phyloP scores from a whole-genome alignment of 2,888 invertebrate species.

The Pterostichus madidus region DNA sequence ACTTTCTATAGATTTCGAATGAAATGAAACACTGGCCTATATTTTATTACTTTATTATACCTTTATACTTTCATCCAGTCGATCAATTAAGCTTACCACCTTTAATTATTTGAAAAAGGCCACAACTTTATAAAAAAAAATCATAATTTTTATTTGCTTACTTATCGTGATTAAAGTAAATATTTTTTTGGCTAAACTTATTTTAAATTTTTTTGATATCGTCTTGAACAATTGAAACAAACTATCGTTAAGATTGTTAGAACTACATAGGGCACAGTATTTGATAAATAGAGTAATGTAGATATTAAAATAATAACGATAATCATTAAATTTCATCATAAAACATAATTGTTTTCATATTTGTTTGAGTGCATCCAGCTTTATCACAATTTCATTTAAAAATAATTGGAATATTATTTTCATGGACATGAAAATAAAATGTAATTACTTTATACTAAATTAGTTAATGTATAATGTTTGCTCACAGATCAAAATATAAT shows the following conservation, averaged over 20 bases:
- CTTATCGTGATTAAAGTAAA: too few relatives aligned
- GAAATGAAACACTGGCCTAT: too few relatives aligned
- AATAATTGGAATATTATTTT: conserved; percentile 15
- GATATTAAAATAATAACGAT: conserved; percentile 11
- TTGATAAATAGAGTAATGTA: conserved; percentile 22
- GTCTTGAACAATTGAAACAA: neutral
- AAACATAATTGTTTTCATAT: neutral
- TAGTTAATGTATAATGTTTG: neutral
- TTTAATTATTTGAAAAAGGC: too few relatives aligned
- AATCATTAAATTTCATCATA: conserved; percentile 9
- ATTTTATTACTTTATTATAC: too few relatives aligned
- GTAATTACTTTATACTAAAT: neutral
- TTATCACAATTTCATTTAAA: conserved; percentile 11
- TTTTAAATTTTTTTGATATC: too few relatives aligned
- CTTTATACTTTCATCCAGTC: too few relatives aligned
- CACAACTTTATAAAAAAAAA: too few relatives aligned
- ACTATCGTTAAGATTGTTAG: conserved; percentile 14
- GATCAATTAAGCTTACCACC: too few relatives aligned
- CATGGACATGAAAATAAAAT: neutral
- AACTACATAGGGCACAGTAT: conserved; percentile 30
- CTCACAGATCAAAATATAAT: conserved; percentile 7
- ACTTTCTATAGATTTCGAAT: too few relatives aligned
- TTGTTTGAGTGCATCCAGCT: conserved; percentile 7
- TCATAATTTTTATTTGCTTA: too few relatives aligned
- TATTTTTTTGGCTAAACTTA: too few relatives aligned